These are phyloP conservation scores for Zaprionus gabonicus DNA, from an alignment of 1,140 invertebrate genomes.

Conservation along the genomic window DNA sequence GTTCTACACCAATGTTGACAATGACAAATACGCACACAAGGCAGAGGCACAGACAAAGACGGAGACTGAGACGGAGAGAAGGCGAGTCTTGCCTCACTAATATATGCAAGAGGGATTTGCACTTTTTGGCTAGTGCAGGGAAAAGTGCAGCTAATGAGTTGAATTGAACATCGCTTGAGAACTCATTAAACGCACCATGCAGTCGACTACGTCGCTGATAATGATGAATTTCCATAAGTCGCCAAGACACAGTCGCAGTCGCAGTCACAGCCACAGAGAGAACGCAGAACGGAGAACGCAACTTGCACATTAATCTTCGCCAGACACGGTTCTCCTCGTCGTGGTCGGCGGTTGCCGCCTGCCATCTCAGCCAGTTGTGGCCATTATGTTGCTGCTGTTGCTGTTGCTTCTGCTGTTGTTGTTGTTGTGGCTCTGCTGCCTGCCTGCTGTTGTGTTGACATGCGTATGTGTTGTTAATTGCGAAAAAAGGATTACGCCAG, in stretches of 20 bases:
- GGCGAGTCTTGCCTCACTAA: constrained; percentile 12
- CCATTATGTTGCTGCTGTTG: constrained; percentile 44
- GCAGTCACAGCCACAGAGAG: constrained; percentile 22
- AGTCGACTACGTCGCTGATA: constrained; percentile 44
- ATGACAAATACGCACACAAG: constrained; percentile 83
- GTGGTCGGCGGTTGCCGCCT: constrained; percentile 17
- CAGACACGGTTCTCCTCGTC: constrained; percentile 56
- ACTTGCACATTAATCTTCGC: constrained; percentile 78
- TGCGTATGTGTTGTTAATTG: constrained; percentile 84
- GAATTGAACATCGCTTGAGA: constrained; percentile 81
- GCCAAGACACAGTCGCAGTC: constrained; percentile 50
- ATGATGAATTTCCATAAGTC: constrained; percentile 83
- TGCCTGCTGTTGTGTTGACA: constrained; percentile 66
- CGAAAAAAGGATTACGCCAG: constrained; percentile 73
- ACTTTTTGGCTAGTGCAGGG: constrained; percentile 65
- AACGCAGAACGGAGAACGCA: constrained; percentile 55
- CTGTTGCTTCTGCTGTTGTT: constrained; percentile 19
- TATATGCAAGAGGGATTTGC: constrained; percentile 64
- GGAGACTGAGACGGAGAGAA: constrained; percentile 1
- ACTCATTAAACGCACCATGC: constrained; percentile 72
- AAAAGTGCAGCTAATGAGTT: constrained; percentile 79
- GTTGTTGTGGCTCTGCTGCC: constrained; percentile 33
- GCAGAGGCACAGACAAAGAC: not conserved
- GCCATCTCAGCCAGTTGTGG: constrained; percentile 37
- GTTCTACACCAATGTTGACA: constrained; percentile 83